Conservation (phyloP, 2,888 invertebrate genomes). For the Tachina grossa region DNA sequence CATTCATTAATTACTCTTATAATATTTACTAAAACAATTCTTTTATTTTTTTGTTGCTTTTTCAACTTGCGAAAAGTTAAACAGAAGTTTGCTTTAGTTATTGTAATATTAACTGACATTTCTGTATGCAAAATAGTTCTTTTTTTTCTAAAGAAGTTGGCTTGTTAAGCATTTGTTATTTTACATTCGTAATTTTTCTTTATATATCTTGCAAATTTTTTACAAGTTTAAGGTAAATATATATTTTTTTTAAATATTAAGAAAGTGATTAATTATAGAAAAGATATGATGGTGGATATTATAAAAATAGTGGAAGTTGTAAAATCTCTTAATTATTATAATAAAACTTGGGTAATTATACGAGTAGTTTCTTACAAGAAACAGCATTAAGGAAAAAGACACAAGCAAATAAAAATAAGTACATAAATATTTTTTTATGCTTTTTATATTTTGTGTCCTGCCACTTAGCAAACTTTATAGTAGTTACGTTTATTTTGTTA, state of each 20-base stretch:
- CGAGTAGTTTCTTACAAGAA: too few relatives aligned
- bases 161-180: neutral
- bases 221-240: neutral
- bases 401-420: neutral
- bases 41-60: neutral
- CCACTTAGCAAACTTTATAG: too few relatives aligned
- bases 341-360: too few relatives aligned
- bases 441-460: too few relatives aligned
- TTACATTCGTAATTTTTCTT: neutral
- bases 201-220: slow-evolving; percentile 9
- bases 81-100: slow-evolving; percentile 7
- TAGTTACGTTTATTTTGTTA: neutral
- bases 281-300: neutral
- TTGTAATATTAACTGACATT: slow-evolving; percentile 12
- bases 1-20: neutral
- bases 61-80: neutral
- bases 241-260: neutral
- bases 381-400: neutral
- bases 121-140: neutral
- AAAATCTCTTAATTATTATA: neutral
- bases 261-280: slow-evolving; percentile 53
- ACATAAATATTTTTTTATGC: too few relatives aligned
- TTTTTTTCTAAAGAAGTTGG: neutral
- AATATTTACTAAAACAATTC: neutral
- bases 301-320: neutral